A percentile compares a stretch with the other conserved stretches of the same genome.
These are phyloP conservation scores for Aegithalos caudatus DNA, from an alignment of 2,113 vertebrate genomes.

Conservation along the genomic window DNA sequence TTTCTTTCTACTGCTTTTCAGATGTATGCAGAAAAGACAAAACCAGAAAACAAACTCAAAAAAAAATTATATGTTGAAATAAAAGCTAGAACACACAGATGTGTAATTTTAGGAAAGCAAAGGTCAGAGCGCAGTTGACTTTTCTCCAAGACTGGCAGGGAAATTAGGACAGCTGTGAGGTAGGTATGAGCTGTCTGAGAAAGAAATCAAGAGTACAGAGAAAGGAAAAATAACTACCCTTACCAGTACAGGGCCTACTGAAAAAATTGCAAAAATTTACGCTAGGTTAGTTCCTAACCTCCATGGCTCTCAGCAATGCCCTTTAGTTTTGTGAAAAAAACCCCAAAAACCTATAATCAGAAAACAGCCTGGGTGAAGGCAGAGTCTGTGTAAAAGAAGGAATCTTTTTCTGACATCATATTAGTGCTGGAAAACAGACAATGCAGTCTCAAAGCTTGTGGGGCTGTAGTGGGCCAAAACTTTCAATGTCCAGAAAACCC, in stretches of 20 bases:
- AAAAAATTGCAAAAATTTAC: neutral
- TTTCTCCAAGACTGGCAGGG: neutral
- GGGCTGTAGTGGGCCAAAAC: neutral
- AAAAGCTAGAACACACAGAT: neutral
- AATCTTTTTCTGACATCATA: neutral
- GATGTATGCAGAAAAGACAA: neutral
- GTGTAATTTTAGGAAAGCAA: neutral
- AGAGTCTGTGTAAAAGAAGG: neutral
- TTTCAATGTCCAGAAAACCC: neutral
- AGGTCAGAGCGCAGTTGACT: neutral
- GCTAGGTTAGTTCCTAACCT: neutral
- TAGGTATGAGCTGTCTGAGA: neutral
- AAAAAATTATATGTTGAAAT: neutral
- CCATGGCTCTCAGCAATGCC: neutral
- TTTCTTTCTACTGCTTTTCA: neutral
- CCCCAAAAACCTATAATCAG: neutral
- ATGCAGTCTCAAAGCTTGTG: neutral
- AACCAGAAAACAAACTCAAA: neutral
- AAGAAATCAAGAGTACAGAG: neutral
- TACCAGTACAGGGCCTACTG: neutral
- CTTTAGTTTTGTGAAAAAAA: neutral
- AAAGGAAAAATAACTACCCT: neutral
- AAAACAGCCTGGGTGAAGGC: neutral
- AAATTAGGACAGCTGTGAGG: neutral
- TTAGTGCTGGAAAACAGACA: neutral